These are phyloP conservation scores for Gastracanthus pulcherrimus DNA, from an alignment of 2,888 invertebrate genomes.

Conservation along the genomic window DNA sequence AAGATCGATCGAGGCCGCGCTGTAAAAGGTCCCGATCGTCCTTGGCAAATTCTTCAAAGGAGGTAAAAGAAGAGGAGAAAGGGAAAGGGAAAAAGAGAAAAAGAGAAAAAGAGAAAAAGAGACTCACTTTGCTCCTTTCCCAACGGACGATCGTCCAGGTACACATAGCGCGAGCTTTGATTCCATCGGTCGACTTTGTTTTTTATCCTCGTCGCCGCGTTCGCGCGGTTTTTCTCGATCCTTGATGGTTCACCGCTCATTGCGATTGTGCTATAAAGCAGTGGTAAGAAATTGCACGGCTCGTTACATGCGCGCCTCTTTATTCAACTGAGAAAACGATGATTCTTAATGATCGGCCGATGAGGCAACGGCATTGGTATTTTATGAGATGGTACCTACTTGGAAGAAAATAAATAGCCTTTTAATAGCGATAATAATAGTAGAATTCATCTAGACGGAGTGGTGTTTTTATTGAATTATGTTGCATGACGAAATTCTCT, in stretches of 20 bases:
- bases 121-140: too few species aligned
- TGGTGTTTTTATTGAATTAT: constrained; percentile 9
- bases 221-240: too few species aligned
- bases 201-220: neutral
- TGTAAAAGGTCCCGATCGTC: constrained; percentile 31
- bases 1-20: constrained; percentile 30
- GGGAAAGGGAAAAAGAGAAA: neutral
- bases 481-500: neutral
- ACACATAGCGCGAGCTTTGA: neutral
- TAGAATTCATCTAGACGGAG: neutral
- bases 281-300: too few species aligned
- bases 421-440: neutral
- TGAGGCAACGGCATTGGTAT: constrained; percentile 33
- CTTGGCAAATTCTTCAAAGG: constrained; percentile 26
- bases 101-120: too few species aligned
- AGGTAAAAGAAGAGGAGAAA: constrained; percentile 3
- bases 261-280: too few species aligned
- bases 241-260: too few species aligned
- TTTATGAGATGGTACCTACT: neutral
- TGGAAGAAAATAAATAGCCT: neutral
- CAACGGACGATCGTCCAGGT: too few species aligned
- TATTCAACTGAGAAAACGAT: neutral
- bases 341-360: constrained; percentile 17
- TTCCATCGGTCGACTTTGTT: neutral
- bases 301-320: neutral